These are phyloP conservation scores for Epirrhoe alternata DNA, from an alignment of 2,888 invertebrate species.

Conservation along the genomic window DNA sequence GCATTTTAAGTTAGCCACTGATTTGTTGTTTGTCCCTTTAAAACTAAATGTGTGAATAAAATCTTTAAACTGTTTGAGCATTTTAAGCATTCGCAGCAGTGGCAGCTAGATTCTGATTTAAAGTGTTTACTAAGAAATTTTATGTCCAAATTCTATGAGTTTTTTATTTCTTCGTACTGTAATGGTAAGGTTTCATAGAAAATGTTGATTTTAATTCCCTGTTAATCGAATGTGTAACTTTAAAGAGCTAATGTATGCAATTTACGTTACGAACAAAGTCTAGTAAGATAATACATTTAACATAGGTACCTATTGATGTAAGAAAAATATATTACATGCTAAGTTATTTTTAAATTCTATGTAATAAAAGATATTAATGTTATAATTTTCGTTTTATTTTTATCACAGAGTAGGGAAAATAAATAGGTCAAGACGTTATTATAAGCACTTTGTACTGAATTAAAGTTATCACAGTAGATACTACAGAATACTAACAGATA, in stretches of 20 bases:
- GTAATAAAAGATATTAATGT: slow-evolving; percentile 65
- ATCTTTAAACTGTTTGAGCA: not conserved
- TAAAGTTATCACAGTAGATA: slow-evolving; percentile 50
- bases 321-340: slow-evolving; percentile 54
- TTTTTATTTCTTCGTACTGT: not conserved
- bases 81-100: not conserved
- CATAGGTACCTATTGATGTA: slow-evolving; percentile 43
- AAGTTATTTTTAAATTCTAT: slow-evolving; percentile 74
- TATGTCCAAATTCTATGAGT: too few relatives aligned
- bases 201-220: not conserved
- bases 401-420: slow-evolving; percentile 10
- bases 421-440: slow-evolving; percentile 25
- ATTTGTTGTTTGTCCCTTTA: not conserved
- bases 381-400: slow-evolving; percentile 36
- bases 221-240: not conserved
- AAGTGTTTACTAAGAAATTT: not conserved
- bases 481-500: slow-evolving; percentile 39
- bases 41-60: too few relatives aligned
- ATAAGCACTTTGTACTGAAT: slow-evolving; percentile 46
- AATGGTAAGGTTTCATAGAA: not conserved
- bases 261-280: slow-evolving; percentile 66
- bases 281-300: slow-evolving; percentile 49
- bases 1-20: slow-evolving; percentile 2
- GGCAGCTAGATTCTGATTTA: not conserved
- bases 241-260: slow-evolving; percentile 9